Evolutionary conservation across 2,113 vertebrate species (phyloP).

Genomic region (Halichoeres trimaculatus): DNA sequence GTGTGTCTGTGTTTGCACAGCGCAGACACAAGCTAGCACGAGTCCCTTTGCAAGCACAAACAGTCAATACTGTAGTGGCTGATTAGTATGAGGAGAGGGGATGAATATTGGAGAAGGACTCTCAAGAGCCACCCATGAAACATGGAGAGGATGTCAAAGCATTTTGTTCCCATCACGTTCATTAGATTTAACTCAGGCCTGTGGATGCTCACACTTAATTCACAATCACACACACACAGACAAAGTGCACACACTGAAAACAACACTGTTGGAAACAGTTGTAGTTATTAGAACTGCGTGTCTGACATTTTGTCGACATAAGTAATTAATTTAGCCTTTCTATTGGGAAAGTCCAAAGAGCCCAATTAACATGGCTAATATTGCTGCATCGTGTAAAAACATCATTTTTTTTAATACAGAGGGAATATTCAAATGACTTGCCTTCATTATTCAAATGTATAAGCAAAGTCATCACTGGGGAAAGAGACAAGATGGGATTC

Average conservation of each 20-base stretch:
- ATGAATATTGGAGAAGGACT: slow-evolving; percentile 74
- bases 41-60: slow-evolving; percentile 65
- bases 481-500: slow-evolving; percentile 75
- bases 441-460: slow-evolving; percentile 87
- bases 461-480: slow-evolving; percentile 84
- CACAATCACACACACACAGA: slow-evolving; percentile 21
- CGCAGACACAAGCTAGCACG: slow-evolving; percentile 23
- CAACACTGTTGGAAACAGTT: slow-evolving; percentile 73
- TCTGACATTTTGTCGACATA: slow-evolving; percentile 87
- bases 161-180: slow-evolving; percentile 74
- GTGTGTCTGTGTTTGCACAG: slow-evolving; percentile 22
- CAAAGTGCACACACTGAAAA: slow-evolving; percentile 59
- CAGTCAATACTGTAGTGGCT: slow-evolving; percentile 69
- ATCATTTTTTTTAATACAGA: slow-evolving; percentile 82
- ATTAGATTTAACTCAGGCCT: slow-evolving; percentile 77
- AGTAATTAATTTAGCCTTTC: slow-evolving; percentile 86
- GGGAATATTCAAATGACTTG: slow-evolving; percentile 88
- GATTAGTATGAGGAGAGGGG: slow-evolving; percentile 75
- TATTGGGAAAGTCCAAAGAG: slow-evolving; percentile 86
- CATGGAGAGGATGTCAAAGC: slow-evolving; percentile 77
- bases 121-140: slow-evolving; percentile 75
- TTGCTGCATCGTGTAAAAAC: slow-evolving; percentile 85
- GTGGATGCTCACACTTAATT: slow-evolving; percentile 34
- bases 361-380: slow-evolving; percentile 86
- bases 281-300: slow-evolving; percentile 82